A percentile compares a stretch with the other conserved stretches of the same genome.
Conservation (phyloP, 1,140 invertebrate genomes). For the Cydia strobilella region DNA sequence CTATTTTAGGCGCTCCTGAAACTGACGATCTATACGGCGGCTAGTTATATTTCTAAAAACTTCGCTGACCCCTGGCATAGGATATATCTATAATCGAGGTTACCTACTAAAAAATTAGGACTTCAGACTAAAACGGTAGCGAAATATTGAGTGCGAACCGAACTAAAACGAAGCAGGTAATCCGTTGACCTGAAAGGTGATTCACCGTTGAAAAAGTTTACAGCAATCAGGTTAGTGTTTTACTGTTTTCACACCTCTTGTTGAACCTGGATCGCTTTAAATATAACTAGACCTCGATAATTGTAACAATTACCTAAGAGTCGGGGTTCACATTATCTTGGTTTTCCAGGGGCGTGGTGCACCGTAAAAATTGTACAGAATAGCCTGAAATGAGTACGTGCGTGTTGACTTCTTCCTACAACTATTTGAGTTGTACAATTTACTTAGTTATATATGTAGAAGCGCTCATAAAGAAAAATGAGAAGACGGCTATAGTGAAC, state of each 20-base stretch:
- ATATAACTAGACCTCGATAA: background rate
- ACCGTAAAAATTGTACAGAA: too few species aligned
- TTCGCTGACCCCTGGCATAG: too few species aligned
- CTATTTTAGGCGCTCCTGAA: too few species aligned
- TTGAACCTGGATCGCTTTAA: background rate
- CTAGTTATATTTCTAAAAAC: too few species aligned
- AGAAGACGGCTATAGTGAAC: too few species aligned
- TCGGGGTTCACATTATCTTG: too few species aligned
- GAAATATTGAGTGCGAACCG: background rate
- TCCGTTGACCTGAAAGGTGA: slow-evolving; percentile 23
- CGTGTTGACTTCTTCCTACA: background rate
- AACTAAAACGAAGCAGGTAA: background rate
- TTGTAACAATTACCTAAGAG: background rate
- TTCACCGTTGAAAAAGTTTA: slow-evolving; percentile 4
- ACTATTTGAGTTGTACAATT: too few species aligned
- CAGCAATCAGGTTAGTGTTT: background rate
- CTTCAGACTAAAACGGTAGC: background rate
- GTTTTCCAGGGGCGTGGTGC: background rate
- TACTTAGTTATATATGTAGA: too few species aligned
- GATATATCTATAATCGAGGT: background rate
- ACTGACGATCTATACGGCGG: too few species aligned
- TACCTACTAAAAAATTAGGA: background rate
- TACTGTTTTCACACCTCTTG: background rate
- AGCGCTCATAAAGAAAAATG: too few species aligned
- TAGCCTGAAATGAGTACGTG: too few species aligned